phyloP scores from a whole-genome alignment of 1,140 invertebrate species.

The Drosophila triauraria region DNA sequence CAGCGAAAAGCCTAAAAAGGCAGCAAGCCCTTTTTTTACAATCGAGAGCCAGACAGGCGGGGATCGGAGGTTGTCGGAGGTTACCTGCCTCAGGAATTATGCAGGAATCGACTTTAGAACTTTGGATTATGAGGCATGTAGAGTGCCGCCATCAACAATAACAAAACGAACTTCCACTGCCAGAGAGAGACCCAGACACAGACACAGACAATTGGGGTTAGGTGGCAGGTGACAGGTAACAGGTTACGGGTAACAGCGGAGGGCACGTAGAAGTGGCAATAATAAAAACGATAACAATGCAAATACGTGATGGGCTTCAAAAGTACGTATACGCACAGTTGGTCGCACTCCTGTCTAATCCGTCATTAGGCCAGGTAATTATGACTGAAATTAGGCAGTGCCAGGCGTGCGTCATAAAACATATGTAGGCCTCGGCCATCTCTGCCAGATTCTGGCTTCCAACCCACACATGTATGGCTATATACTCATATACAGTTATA shows the following conservation, averaged over 20 bases:
- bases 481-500: background rate
- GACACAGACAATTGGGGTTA: slow-evolving; percentile 40
- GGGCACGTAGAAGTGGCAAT: slow-evolving; percentile 61
- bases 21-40: background rate
- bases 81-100: slow-evolving; percentile 32
- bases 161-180: background rate
- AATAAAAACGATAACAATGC: slow-evolving; percentile 68
- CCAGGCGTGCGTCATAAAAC: slow-evolving; percentile 44
- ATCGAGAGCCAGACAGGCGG: background rate
- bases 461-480: background rate
- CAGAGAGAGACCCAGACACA: background rate
- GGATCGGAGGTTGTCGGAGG: background rate
- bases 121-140: slow-evolving; percentile 53
- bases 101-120: slow-evolving; percentile 49
- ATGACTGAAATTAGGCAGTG: slow-evolving; percentile 57
- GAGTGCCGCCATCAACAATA: slow-evolving; percentile 28
- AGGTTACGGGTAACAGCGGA: background rate
- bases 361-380: slow-evolving; percentile 64
- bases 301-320: slow-evolving; percentile 61
- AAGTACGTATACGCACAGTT: slow-evolving; percentile 30
- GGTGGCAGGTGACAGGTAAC: background rate
- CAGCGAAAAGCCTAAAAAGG: slow-evolving; percentile 25
- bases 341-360: slow-evolving; percentile 30
- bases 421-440: slow-evolving; percentile 8
- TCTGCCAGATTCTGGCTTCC: background rate